These are phyloP conservation scores for Unio delphinus DNA, from an alignment of 2,888 invertebrate species.

Conservation along the genomic window DNA sequence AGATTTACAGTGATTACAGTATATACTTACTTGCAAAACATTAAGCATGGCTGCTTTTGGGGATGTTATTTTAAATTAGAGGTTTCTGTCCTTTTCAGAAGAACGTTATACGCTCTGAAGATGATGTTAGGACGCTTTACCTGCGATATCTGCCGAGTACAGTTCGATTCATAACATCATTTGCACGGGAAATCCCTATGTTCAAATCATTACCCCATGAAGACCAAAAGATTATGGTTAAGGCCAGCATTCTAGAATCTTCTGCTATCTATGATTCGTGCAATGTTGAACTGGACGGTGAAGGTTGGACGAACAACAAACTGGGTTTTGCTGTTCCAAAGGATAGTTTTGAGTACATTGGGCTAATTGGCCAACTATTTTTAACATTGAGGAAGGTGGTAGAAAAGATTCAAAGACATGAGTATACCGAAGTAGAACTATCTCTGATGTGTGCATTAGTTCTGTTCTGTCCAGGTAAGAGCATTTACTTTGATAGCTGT, in stretches of 20 bases:
- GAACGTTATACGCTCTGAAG: conserved; percentile 17
- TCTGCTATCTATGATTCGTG: conserved; percentile 48
- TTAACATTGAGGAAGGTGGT: conserved; percentile 32
- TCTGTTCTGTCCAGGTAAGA: conserved; percentile 57
- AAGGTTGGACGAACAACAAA: conserved; percentile 40
- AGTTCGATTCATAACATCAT: conserved; percentile 56
- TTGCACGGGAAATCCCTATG: conserved; percentile 60
- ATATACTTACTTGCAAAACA: too few relatives aligned
- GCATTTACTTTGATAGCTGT: not conserved
- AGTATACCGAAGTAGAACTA: conserved; percentile 50
- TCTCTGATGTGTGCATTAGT: conserved; percentile 47
- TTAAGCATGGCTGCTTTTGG: not conserved
- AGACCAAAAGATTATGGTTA: conserved; percentile 59
- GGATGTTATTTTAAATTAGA: not conserved
- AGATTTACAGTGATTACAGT: too few relatives aligned
- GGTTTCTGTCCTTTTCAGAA: conserved; percentile 3
- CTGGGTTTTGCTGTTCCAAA: conserved; percentile 34
- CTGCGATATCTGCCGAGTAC: conserved; percentile 56
- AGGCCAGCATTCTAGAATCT: conserved; percentile 57
- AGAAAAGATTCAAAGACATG: conserved; percentile 36
- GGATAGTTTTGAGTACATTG: conserved; percentile 25
- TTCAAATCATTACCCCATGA: conserved; percentile 51
- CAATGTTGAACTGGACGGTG: conserved; percentile 31
- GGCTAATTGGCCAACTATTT: conserved; percentile 47
- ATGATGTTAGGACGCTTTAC: conserved; percentile 45